Evolutionary conservation across 2,113 vertebrate species (phyloP).

Genomic region (Sebastes schlegelii): DNA sequence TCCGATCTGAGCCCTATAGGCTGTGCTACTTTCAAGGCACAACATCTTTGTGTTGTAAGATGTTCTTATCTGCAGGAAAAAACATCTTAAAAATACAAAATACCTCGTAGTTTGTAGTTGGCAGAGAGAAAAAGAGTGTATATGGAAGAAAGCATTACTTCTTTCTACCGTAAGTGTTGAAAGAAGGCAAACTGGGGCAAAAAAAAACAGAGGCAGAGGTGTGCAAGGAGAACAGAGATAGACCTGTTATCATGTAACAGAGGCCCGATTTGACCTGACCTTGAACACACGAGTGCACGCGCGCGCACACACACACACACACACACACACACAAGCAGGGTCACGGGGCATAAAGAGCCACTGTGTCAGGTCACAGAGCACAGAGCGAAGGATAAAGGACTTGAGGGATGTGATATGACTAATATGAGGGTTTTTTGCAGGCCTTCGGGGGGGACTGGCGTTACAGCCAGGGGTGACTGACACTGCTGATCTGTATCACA

Average conservation of each 20-base stretch:
- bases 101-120: not conserved
- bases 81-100: not conserved
- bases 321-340: constrained; percentile 58
- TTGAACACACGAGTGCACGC: constrained; percentile 56
- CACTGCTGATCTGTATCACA: constrained; percentile 84
- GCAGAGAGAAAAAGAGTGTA: not conserved
- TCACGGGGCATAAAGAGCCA: constrained; percentile 80
- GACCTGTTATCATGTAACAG: constrained; percentile 78
- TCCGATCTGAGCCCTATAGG: not conserved
- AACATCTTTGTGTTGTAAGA: constrained; percentile 16
- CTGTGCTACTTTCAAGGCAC: constrained; percentile 10
- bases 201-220: constrained; percentile 59
- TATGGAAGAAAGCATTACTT: constrained; percentile 10
- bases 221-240: constrained; percentile 68
- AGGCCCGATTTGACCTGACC: constrained; percentile 76
- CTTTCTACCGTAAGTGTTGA: constrained; percentile 31
- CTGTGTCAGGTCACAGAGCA: constrained; percentile 82
- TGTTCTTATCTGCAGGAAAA: not conserved
- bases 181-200: constrained; percentile 35
- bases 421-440: constrained; percentile 77
- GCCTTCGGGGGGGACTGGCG: constrained; percentile 72
- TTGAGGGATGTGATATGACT: constrained; percentile 84
- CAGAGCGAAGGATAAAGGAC: constrained; percentile 76
- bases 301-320: constrained; percentile 9
- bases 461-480: constrained; percentile 81